Percentiles rank a stretch among this genome's conserved stretches.
phyloP scores from a whole-genome alignment of 2,797 vertebrate species.

The Rallus crepitans region DNA sequence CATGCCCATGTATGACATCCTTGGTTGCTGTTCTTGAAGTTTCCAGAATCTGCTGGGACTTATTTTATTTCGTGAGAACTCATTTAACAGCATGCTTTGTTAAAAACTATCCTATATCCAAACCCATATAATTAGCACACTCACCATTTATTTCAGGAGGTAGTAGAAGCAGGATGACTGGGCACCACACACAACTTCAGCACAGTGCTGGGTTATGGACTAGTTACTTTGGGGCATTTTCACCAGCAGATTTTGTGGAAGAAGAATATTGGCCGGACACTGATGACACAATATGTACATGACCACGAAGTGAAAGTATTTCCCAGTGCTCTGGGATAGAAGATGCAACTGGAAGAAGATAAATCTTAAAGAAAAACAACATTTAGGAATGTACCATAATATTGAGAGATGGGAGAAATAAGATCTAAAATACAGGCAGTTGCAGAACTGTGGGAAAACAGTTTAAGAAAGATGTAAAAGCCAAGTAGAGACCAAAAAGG shows the following conservation, averaged over 20 bases:
- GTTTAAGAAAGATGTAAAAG: neutral
- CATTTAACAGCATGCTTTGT: neutral
- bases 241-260: neutral
- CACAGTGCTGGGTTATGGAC: neutral
- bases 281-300: neutral
- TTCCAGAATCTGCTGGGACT: neutral
- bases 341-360: rapidly evolving
- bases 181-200: neutral
- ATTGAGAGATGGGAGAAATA: neutral
- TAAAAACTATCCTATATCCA: neutral
- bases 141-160: neutral
- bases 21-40: neutral
- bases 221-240: neutral
- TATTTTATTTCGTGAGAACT: neutral
- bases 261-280: neutral
- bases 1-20: rapidly evolving
- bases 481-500: neutral
- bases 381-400: neutral
- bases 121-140: neutral
- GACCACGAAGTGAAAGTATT: neutral
- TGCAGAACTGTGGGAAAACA: neutral
- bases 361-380: neutral
- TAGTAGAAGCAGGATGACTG: neutral
- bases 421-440: neutral
- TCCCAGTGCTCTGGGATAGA: neutral